phyloP scores from a whole-genome alignment of 2,888 invertebrate species.

The Coelogynopora nodosa region DNA sequence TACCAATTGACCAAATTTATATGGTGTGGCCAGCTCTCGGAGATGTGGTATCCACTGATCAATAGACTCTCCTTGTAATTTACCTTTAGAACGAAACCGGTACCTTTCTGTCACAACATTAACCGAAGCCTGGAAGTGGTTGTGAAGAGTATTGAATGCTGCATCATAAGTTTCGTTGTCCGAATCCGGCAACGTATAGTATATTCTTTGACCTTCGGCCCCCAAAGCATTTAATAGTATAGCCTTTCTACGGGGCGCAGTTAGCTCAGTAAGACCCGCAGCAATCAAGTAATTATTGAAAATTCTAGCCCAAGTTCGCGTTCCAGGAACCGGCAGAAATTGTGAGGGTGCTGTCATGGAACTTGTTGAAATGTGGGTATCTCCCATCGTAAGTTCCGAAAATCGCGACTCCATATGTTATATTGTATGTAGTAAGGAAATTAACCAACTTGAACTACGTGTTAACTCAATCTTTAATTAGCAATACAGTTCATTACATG shows the following conservation, averaged over 20 bases:
- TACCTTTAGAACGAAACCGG: neutral
- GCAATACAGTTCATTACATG: too few relatives aligned
- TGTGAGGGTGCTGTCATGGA: neutral
- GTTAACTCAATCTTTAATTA: too few relatives aligned
- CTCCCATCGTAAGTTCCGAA: too few relatives aligned
- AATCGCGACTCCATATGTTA: too few relatives aligned
- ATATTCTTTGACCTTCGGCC: neutral
- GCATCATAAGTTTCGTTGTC: neutral
- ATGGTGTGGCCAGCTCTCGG: neutral
- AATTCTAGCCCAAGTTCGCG: neutral
- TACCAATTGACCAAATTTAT: neutral
- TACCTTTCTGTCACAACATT: conserved; percentile 26
- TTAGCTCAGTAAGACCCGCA: neutral
- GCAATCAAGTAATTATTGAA: neutral
- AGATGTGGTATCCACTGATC: neutral
- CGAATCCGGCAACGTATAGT: neutral
- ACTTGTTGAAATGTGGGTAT: too few relatives aligned
- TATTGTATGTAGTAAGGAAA: too few relatives aligned
- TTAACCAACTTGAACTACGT: too few relatives aligned
- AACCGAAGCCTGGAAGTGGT: neutral
- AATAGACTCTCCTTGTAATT: neutral
- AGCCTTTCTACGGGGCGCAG: neutral
- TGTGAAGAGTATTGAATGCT: neutral
- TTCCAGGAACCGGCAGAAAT: neutral
- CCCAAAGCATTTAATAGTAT: neutral